Evolutionary conservation across 2,113 vertebrate genomes (phyloP), one percentile per base, ranked within the genome.

Genomic region (Sphyrna mokarran): DNA sequence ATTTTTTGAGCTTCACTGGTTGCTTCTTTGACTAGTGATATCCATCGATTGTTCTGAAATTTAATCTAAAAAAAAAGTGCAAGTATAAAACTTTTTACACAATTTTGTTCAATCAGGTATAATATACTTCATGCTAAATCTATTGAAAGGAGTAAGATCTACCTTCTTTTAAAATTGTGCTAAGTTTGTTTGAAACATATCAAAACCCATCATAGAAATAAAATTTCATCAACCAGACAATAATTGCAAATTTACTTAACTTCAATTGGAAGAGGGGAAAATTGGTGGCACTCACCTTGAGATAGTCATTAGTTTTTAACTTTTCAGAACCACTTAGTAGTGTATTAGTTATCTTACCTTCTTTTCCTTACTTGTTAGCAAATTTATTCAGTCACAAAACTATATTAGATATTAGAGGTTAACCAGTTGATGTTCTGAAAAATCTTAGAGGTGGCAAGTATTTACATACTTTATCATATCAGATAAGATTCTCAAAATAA

Each of bases 1-100:
- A 99, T 97, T 96, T 99, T 99, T 97, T 99, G 96, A 93, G 97
- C 98, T 97, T 99, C 99, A 72, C 97, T 95, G 94, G 98, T 99
- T 94, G 99, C 99, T 96, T 99, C 99, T 48, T 97, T 97, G 95
- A 99, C 98, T 96, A 99, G 97, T 87, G 98, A 97, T n/a, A 97
- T 97, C 99, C 99, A 99, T 94, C 98, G 98, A 8, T 97, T 97
- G 96, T 97, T 96, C 80, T 98, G 97, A 95, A 98, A 95, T 48
- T 98, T 97, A 76, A 97, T 98, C 99, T 99, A 96, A 96, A 95
- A 96, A 80, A n/a, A 61, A 91, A 96, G 22, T 48, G 16, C 54
- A 78, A 70, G 7, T 0, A 26, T 94, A n/a, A 91, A 54, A 54
- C n/a, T 26, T 87, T 1, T 61, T 6, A 66, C 33, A 37, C 26